Percentiles rank a stretch among this genome's conserved stretches.
phyloP scores from a whole-genome alignment of 2,113 vertebrate genomes.

The Zosterops pallidus region DNA sequence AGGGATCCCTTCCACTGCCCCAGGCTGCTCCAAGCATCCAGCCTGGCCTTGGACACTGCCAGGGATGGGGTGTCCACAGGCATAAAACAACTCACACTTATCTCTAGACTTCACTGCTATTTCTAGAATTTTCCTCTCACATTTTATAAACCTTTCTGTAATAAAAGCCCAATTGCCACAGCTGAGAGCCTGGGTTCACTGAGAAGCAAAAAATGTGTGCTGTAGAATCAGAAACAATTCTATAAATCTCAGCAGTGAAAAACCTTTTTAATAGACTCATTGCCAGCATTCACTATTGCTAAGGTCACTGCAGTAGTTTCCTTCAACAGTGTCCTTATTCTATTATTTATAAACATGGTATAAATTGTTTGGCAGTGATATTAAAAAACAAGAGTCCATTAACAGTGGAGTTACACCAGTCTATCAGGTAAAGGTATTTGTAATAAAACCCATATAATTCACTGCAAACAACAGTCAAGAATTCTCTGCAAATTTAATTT shows the following conservation, averaged over 20 bases:
- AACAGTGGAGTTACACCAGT: not conserved
- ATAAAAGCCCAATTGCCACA: fast-evolving
- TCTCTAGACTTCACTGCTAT: not conserved
- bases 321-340: not conserved
- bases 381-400: not conserved
- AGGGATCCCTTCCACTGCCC: not conserved
- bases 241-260: not conserved
- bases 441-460: not conserved
- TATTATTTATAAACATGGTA: not conserved
- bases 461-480: not conserved
- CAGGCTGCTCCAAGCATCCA: not conserved
- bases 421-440: not conserved
- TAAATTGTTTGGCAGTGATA: not conserved
- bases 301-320: not conserved
- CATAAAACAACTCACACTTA: fast-evolving
- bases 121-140: not conserved
- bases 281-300: not conserved
- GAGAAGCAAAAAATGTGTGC: not conserved
- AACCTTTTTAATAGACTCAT: not conserved
- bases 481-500: not conserved
- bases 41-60: fast-evolving
- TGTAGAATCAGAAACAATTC: not conserved
- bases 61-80: not conserved
- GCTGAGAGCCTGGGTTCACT: not conserved
- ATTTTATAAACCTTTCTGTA: not conserved